These are phyloP conservation scores for Alloscopus bannaensis DNA, from an alignment of 2,888 invertebrate species.

Conservation along the genomic window DNA sequence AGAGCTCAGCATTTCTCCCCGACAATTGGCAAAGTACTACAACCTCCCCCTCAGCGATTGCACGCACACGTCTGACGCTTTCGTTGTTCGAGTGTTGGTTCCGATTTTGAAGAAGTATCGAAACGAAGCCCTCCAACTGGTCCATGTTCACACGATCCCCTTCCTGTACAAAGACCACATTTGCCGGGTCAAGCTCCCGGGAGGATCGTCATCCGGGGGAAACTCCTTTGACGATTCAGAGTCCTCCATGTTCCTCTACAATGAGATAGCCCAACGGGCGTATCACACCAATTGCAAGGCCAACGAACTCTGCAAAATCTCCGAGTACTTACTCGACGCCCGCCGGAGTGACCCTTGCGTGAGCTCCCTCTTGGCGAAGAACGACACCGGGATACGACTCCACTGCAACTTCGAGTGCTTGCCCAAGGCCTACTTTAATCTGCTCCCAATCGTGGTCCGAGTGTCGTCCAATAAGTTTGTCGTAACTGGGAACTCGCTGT, in stretches of 20 bases:
- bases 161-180: slow-evolving; percentile 63
- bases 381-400: slow-evolving; percentile 35
- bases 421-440: slow-evolving; percentile 36
- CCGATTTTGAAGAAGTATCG: slow-evolving; percentile 52
- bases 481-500: slow-evolving; percentile 34
- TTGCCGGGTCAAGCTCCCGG: slow-evolving; percentile 58
- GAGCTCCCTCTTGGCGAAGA: slow-evolving; percentile 50
- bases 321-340: slow-evolving; percentile 19
- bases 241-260: slow-evolving; percentile 49
- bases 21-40: slow-evolving; percentile 62
- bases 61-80: slow-evolving; percentile 59
- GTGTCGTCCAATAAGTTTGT: slow-evolving; percentile 47
- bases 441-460: slow-evolving; percentile 23
- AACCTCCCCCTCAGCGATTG: slow-evolving; percentile 70
- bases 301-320: slow-evolving; percentile 64
- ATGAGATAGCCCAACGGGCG: slow-evolving; percentile 49
- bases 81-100: slow-evolving; percentile 63
- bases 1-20: slow-evolving; percentile 34
- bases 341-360: slow-evolving; percentile 61
- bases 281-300: slow-evolving; percentile 63
- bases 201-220: background rate
- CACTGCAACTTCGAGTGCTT: slow-evolving; percentile 64
- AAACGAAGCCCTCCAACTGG: slow-evolving; percentile 39
- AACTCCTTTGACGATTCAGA: too few relatives aligned
- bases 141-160: slow-evolving; percentile 54